These are phyloP conservation scores for Thelaira solivaga DNA, from an alignment of 2,888 invertebrate species.

Conservation along the genomic window DNA sequence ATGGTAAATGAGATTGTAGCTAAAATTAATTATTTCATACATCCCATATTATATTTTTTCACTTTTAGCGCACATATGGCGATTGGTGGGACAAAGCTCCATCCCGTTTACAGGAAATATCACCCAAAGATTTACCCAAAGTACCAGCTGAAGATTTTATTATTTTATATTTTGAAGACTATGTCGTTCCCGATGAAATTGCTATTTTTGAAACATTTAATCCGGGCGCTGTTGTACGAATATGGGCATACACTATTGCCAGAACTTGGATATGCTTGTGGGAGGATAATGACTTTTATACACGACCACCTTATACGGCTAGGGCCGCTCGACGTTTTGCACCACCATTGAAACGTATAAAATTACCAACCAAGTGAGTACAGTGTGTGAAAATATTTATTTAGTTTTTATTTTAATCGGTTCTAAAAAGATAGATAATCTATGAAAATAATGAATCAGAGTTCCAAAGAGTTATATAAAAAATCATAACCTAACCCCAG, in stretches of 20 bases:
- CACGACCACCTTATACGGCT: conserved; percentile 69
- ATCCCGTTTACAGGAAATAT: conserved; percentile 83
- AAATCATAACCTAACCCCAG: too few species aligned
- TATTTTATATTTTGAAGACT: conserved; percentile 76
- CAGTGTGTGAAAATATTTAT: neutral
- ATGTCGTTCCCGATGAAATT: conserved; percentile 78
- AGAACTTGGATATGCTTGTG: conserved; percentile 85
- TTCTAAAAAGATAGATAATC: too few species aligned
- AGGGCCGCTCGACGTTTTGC: conserved; percentile 85
- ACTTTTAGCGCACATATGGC: conserved; percentile 86
- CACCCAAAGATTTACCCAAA: conserved; percentile 83
- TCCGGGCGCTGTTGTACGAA: conserved; percentile 88
- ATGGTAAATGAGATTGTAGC: conserved; percentile 81
- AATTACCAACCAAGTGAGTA: conserved; percentile 79
- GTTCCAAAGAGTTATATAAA: too few species aligned
- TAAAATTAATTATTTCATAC: neutral
- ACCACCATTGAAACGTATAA: conserved; percentile 82
- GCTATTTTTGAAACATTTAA: conserved; percentile 91
- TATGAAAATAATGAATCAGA: too few species aligned
- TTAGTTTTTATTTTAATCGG: too few species aligned
- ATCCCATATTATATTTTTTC: neutral
- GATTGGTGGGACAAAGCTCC: conserved; percentile 91
- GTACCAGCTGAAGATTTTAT: conserved; percentile 88
- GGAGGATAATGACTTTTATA: conserved; percentile 79
- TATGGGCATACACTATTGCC: conserved; percentile 82